These are phyloP conservation scores for Dugesia japonica DNA, from an alignment of 2,888 invertebrate species.

Conservation along the genomic window DNA sequence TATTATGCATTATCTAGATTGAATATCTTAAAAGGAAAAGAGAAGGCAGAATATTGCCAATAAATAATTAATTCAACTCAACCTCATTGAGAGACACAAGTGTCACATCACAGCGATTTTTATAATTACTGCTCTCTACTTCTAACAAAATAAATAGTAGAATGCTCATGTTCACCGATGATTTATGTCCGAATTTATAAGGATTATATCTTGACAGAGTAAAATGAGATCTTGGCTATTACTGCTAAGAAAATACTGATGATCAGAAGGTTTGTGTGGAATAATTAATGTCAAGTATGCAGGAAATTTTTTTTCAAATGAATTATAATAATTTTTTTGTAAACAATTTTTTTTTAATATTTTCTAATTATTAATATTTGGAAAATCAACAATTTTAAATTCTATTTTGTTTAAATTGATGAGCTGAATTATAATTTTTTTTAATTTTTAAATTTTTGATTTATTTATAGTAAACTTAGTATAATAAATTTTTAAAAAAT, in stretches of 20 bases:
- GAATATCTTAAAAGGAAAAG: not conserved
- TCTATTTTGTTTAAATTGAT: too few species aligned
- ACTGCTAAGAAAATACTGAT: not conserved
- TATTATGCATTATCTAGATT: slow-evolving; percentile 6
- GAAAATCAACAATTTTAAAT: too few species aligned
- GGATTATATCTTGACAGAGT: slow-evolving; percentile 13
- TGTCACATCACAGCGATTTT: slow-evolving; percentile 20
- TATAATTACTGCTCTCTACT: not conserved
- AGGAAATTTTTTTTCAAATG: not conserved
- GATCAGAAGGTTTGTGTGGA: not conserved
- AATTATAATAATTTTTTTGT: not conserved
- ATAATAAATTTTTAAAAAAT: too few species aligned
- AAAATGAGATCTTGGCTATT: not conserved
- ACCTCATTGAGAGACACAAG: slow-evolving; percentile 15
- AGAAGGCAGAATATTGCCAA: slow-evolving; percentile 12
- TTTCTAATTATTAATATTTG: too few species aligned
- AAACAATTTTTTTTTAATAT: too few species aligned
- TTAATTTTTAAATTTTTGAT: too few species aligned
- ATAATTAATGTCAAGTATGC: slow-evolving; percentile 4
- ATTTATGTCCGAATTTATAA: not conserved
- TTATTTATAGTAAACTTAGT: too few species aligned
- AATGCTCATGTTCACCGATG: slow-evolving; percentile 8
- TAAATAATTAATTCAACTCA: slow-evolving; percentile 7
- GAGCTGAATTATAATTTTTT: too few species aligned
- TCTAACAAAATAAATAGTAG: not conserved